Evolutionary conservation across 1,140 invertebrate species (phyloP).

Genomic region (Ceratina japonica): DNA sequence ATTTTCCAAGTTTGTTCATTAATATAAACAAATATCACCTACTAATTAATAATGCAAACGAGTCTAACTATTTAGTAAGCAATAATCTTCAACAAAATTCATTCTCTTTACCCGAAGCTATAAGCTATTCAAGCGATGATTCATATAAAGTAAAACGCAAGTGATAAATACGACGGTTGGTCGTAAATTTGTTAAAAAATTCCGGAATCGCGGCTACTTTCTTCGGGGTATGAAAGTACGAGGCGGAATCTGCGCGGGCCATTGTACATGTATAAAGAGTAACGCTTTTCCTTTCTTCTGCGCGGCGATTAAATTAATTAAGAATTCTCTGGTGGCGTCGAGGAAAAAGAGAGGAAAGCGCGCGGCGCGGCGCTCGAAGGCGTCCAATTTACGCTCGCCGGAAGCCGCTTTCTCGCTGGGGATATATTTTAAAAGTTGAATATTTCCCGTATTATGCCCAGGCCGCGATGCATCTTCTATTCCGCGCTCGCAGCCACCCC

Average conservation of each 20-base stretch:
- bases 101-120: too few relatives aligned
- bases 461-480: conserved; percentile 11
- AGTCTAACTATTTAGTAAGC: too few relatives aligned
- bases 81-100: too few relatives aligned
- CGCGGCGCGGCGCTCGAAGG: background rate
- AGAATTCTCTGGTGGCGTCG: background rate
- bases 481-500: background rate
- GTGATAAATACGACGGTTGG: too few relatives aligned
- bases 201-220: background rate
- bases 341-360: background rate
- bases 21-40: too few relatives aligned
- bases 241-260: too few relatives aligned
- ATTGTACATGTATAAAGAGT: background rate
- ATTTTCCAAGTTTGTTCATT: too few relatives aligned
- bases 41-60: too few relatives aligned
- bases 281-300: background rate
- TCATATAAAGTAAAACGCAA: too few relatives aligned
- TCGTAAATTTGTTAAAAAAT: too few relatives aligned
- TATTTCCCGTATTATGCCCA: conserved; percentile 21
- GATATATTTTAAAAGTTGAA: conserved; percentile 12
- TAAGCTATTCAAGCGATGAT: too few relatives aligned
- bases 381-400: conserved; percentile 26
- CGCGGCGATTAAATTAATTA: conserved; percentile 25
- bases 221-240: background rate
- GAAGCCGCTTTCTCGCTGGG: background rate